phyloP scores from a whole-genome alignment of 1,140 invertebrate species.

The Atta cephalotes region DNA sequence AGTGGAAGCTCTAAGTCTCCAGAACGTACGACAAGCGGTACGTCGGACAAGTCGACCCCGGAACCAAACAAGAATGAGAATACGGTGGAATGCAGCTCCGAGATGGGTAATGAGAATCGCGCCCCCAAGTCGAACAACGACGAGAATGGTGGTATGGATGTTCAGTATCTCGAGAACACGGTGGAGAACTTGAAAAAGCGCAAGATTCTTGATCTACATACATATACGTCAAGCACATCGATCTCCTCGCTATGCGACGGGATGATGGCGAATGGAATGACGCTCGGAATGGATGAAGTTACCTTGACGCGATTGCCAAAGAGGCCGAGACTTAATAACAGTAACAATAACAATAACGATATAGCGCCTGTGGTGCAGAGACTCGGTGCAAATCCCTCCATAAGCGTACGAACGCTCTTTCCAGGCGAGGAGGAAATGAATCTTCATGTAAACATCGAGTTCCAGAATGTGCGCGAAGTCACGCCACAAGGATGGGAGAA shows the following conservation, averaged over 20 bases:
- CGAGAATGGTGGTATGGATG: conserved; percentile 40
- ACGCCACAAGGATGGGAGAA: conserved; percentile 94
- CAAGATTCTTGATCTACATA: conserved; percentile 78
- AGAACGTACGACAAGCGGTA: conserved; percentile 69
- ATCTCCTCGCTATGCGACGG: conserved; percentile 53
- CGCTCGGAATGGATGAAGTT: conserved; percentile 85
- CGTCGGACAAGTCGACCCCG: conserved; percentile 78
- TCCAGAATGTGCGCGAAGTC: conserved; percentile 89
- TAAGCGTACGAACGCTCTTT: conserved; percentile 92
- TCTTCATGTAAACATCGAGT: conserved; percentile 91
- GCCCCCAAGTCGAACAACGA: conserved; percentile 23
- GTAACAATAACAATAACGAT: conserved; percentile 78
- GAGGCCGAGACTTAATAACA: conserved; percentile 73
- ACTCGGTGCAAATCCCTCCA: conserved; percentile 92
- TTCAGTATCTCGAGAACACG: conserved; percentile 80
- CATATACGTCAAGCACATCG: conserved; percentile 28
- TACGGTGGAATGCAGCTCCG: conserved; percentile 32
- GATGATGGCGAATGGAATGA: conserved; percentile 76
- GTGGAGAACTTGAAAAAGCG: conserved; percentile 85
- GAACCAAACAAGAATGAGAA: conserved; percentile 76
- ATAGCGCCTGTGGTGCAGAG: conserved; percentile 85
- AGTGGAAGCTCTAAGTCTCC: conserved; percentile 77
- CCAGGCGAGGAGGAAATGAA: conserved; percentile 93
- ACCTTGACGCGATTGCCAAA: conserved; percentile 84
- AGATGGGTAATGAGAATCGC: conserved; percentile 66